Evolutionary conservation across 2,113 vertebrate genomes (phyloP).

Genomic region (Aphelocoma coerulescens): DNA sequence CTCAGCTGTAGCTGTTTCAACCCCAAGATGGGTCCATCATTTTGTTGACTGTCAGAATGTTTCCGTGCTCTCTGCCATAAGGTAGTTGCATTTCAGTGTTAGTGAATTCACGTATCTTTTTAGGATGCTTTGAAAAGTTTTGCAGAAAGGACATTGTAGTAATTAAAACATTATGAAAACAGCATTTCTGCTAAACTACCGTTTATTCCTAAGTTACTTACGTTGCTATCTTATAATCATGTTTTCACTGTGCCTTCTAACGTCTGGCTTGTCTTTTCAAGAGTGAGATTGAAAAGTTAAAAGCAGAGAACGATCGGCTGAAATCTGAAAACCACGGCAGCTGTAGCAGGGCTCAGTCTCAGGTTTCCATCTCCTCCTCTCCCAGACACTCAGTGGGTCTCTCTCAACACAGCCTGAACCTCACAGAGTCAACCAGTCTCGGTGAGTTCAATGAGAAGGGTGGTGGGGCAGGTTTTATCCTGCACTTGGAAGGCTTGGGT

Average conservation of each 20-base stretch:
- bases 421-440: constrained; percentile 92
- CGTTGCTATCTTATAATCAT: background rate
- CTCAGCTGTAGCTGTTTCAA: background rate
- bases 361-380: constrained; percentile 86
- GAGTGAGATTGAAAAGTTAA: constrained; percentile 95
- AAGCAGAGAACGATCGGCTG: constrained; percentile 90
- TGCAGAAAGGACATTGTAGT: background rate
- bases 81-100: background rate
- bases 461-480: constrained; percentile 16
- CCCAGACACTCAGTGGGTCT: constrained; percentile 76
- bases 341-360: constrained; percentile 86
- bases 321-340: constrained; percentile 87
- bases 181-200: background rate
- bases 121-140: background rate
- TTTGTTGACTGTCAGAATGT: background rate
- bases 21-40: background rate
- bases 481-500: background rate
- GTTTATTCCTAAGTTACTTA: background rate
- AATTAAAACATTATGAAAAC: background rate
- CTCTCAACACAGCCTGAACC: constrained; percentile 90
- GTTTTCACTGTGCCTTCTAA: background rate
- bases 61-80: background rate
- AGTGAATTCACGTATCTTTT: background rate
- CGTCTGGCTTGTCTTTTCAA: constrained; percentile 49
- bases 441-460: constrained; percentile 73